Evolutionary conservation across 2,113 vertebrate genomes (phyloP).

Genomic region (Phyllostomus discolor): DNA sequence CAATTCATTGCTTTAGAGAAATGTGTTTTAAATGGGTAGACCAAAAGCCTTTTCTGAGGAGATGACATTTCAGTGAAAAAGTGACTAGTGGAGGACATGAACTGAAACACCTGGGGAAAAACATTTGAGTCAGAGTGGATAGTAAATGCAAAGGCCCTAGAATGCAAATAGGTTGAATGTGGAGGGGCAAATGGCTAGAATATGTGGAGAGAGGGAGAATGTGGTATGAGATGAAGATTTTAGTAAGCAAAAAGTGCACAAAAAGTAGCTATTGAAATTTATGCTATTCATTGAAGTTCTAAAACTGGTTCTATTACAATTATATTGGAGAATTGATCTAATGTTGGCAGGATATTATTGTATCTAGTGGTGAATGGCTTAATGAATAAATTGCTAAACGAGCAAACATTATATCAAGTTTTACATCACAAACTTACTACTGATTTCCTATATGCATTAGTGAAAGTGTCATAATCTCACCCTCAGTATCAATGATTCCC

Average conservation of each 20-base stretch:
- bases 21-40: background rate
- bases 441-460: background rate
- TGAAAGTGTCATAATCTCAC: background rate
- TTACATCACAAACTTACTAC: slow-evolving; percentile 5
- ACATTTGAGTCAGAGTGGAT: background rate
- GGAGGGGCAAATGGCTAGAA: background rate
- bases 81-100: background rate
- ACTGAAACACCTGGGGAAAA: background rate
- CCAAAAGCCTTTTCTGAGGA: background rate
- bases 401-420: background rate
- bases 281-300: background rate
- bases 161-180: background rate
- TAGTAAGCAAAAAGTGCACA: background rate
- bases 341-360: slow-evolving; percentile 11
- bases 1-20: background rate
- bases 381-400: slow-evolving; percentile 29
- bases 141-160: background rate
- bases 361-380: slow-evolving; percentile 12
- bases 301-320: slow-evolving; percentile 27
- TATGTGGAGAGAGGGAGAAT: background rate
- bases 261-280: background rate
- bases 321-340: slow-evolving; percentile 21
- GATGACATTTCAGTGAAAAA: background rate
- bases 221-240: background rate
- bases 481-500: background rate